phyloP scores from a whole-genome alignment of 1,140 invertebrate genomes.

The Papilio xuthus region DNA sequence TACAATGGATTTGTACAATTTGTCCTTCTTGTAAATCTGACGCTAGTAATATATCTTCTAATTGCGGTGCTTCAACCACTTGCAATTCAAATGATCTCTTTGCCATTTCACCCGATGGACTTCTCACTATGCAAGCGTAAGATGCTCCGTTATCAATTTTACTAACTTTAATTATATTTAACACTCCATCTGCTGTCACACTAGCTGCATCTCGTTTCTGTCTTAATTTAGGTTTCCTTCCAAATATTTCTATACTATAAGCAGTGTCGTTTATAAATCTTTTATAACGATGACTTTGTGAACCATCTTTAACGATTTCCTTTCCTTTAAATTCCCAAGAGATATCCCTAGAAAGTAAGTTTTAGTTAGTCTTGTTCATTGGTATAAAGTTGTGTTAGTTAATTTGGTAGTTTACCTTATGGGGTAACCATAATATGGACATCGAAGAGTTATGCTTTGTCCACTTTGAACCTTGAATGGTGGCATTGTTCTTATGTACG shows the following conservation, averaged over 20 bases:
- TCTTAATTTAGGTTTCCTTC: conserved; percentile 78
- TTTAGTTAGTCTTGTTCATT: conserved; percentile 1
- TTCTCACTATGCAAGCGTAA: conserved; percentile 92
- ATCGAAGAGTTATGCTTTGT: conserved; percentile 88
- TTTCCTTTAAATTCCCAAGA: conserved; percentile 79
- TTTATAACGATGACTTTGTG: conserved; percentile 66
- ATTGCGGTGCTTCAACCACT: conserved; percentile 88
- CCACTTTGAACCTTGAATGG: conserved; percentile 93
- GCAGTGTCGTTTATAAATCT: conserved; percentile 59
- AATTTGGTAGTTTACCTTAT: conserved; percentile 78
- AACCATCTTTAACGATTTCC: conserved; percentile 64
- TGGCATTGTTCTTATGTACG: conserved; percentile 89
- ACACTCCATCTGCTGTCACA: conserved; percentile 68
- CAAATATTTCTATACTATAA: conserved; percentile 73
- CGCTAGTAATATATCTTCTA: conserved; percentile 80
- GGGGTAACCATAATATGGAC: conserved; percentile 94
- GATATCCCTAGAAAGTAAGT: conserved; percentile 71
- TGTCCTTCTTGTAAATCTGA: conserved; percentile 92
- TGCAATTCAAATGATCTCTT: conserved; percentile 85
- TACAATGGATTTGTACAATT: conserved; percentile 93
- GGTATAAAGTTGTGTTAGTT: background rate
- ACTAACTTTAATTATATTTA: conserved; percentile 89
- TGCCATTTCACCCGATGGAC: conserved; percentile 89
- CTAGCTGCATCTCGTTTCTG: conserved; percentile 58
- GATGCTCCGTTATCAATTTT: conserved; percentile 85